Evolutionary conservation across 2,797 vertebrate genomes (phyloP), one percentile per base, ranked within the genome.

Genomic region (Lagodon rhomboides): DNA sequence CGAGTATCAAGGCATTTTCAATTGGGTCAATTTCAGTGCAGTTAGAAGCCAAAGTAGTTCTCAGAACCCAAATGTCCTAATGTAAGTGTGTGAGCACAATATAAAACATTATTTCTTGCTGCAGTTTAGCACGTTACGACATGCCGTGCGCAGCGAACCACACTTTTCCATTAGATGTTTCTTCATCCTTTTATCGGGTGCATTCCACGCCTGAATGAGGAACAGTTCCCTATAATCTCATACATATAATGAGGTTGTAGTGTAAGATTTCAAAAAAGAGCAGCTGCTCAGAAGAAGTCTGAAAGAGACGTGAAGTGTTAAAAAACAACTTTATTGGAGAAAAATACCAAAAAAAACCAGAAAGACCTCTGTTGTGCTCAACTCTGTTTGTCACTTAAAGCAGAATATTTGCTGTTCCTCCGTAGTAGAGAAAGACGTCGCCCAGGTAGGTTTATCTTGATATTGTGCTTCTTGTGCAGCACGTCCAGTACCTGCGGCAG

Each of bases 401-500:
- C 43, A 58, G 27, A 59, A 66, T 79, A 73, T 58, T n/a, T 59
- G 12, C 73, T 17, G 53, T 56, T 64, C 51, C 62, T 18, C 17
- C 58, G 53, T 12, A 27, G 12, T 49, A 38, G 13, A 49, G 8
- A 43, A 16, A 25, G 34, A 56, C 10, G 38, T 65, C 53, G 3
- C 18, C 95, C 79, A 94, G 15, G 77, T 77, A 23, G 80, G 79
- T 95, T 96, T 47, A 95, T 92, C 81, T 94, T 96, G 54, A 95
- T 95, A 44, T 95, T 94, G 88, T 95, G 92, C 58, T 93, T 93
- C 70, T 87, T 93, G 47, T 94, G 89, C 67, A 96, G 83, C 20
- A 75, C 74, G 30, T 95, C 92, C 68, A 95, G 83, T 25, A 95
- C 94, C 68, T 95, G 95, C 6, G 94, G 93, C 51, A 95, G 89